These are phyloP conservation scores for Pharmacophagus antenor DNA, from an alignment of 2,888 invertebrate species.

Conservation along the genomic window DNA sequence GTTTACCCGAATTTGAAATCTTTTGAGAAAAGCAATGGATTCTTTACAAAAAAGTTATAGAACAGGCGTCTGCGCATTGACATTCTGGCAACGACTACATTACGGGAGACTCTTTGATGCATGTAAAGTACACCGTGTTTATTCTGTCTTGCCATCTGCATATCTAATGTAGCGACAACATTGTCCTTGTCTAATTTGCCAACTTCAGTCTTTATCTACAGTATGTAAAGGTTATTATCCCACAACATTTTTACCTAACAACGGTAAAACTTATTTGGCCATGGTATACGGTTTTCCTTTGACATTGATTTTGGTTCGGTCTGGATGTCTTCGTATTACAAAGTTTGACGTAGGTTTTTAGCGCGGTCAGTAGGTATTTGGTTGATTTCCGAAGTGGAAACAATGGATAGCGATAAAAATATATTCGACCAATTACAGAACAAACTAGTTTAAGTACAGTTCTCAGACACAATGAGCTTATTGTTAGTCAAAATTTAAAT, in stretches of 20 bases:
- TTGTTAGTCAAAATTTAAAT: slow-evolving; percentile 9
- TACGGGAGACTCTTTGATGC: slow-evolving; percentile 76
- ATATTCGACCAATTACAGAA: slow-evolving; percentile 4
- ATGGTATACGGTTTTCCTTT: slow-evolving; percentile 62
- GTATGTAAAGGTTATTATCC: slow-evolving; percentile 46
- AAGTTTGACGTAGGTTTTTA: slow-evolving; percentile 43
- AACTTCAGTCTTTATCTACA: slow-evolving; percentile 39
- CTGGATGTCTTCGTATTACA: slow-evolving; percentile 55
- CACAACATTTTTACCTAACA: slow-evolving; percentile 36
- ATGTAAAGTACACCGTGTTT: slow-evolving; percentile 77
- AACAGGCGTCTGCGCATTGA: slow-evolving; percentile 63
- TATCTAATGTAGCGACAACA: slow-evolving; percentile 61
- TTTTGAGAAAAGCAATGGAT: slow-evolving; percentile 32
- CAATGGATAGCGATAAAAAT: slow-evolving; percentile 18
- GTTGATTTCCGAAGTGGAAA: slow-evolving; percentile 18
- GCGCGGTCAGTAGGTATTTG: slow-evolving; percentile 37
- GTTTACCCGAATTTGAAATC: background rate
- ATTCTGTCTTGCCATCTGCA: slow-evolving; percentile 75
- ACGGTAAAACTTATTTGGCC: slow-evolving; percentile 58
- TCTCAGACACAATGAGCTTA: slow-evolving; percentile 14
- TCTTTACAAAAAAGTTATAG: slow-evolving; percentile 48
- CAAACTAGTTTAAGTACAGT: slow-evolving; percentile 15
- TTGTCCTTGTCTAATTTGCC: slow-evolving; percentile 35
- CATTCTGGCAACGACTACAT: slow-evolving; percentile 72
- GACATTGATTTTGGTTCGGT: slow-evolving; percentile 69